These are phyloP conservation scores for Orchesellides sinensis DNA, from an alignment of 2,888 invertebrate genomes.

Conservation along the genomic window DNA sequence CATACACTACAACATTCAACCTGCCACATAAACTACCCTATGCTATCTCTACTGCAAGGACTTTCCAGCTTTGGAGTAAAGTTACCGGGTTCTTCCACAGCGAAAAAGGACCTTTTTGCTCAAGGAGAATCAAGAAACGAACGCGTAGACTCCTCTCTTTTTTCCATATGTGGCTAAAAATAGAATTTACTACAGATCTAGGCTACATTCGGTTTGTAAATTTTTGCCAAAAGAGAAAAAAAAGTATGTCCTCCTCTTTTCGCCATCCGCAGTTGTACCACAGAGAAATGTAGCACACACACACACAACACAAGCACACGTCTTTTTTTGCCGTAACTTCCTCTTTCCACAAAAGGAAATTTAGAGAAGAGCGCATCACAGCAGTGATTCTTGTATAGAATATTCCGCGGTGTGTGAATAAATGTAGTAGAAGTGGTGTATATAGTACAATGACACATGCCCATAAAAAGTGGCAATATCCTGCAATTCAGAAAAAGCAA, in stretches of 20 bases:
- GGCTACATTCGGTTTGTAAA: neutral
- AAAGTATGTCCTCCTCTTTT: neutral
- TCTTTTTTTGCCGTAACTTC: neutral
- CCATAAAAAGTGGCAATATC: slow-evolving; percentile 53
- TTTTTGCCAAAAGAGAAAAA: neutral
- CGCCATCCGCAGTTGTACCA: no score
- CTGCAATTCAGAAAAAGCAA: slow-evolving; percentile 25
- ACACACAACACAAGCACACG: neutral
- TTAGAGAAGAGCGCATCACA: neutral
- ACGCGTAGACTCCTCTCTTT: neutral
- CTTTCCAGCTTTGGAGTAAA: neutral
- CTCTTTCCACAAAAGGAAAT: neutral
- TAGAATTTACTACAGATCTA: slow-evolving; percentile 27
- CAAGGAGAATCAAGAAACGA: neutral
- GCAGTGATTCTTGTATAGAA: no score
- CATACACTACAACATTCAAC: slow-evolving; percentile 12
- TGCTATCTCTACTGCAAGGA: neutral
- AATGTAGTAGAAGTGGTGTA: no score
- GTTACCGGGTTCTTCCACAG: neutral
- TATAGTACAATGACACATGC: slow-evolving; percentile 46
- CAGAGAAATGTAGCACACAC: no score
- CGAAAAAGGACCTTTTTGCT: neutral
- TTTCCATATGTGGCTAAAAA: slow-evolving; percentile 19
- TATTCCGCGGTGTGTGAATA: neutral
- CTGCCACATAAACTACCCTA: slow-evolving; percentile 38